A percentile compares a stretch with the other conserved stretches of the same genome.
Conservation (phyloP, 2,113 vertebrate species). For the Dendropsophus ebraccatus region DNA sequence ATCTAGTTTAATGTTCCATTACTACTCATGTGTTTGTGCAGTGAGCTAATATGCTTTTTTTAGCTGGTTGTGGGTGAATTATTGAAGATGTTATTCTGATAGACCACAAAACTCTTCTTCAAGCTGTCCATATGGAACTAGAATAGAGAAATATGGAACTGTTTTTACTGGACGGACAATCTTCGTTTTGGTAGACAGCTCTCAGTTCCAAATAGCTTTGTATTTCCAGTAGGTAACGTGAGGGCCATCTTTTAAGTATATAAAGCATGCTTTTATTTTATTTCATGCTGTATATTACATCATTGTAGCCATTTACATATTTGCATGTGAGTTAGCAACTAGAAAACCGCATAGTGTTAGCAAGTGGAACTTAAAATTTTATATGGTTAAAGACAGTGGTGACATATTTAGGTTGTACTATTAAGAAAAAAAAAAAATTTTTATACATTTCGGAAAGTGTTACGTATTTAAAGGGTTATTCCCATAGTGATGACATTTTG, state of each 20-base stretch:
- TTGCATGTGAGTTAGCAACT: too few relatives aligned
- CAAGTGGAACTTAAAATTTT: neutral
- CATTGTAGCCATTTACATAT: neutral
- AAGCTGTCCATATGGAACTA: neutral
- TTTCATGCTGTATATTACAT: neutral
- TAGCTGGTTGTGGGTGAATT: constrained; percentile 26
- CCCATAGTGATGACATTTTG: too few relatives aligned
- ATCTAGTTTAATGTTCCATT: constrained; percentile 13
- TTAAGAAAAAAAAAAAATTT: too few relatives aligned
- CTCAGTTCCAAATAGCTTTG: neutral
- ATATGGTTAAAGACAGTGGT: neutral
- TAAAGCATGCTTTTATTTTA: neutral
- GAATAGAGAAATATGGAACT: neutral
- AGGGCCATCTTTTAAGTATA: neutral
- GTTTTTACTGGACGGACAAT: neutral
- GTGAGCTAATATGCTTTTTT: constrained; percentile 38
- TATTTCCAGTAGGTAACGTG: neutral
- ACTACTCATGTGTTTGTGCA: constrained; percentile 6
- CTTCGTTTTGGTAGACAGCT: neutral
- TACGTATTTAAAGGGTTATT: too few relatives aligned
- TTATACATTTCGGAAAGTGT: too few relatives aligned
- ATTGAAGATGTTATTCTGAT: constrained; percentile 32
- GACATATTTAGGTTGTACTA: too few relatives aligned
- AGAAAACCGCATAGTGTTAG: neutral
- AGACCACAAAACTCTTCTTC: constrained; percentile 12